These are phyloP conservation scores for Drosophila kanekoi DNA, from an alignment of 2,888 invertebrate species.

Conservation along the genomic window DNA sequence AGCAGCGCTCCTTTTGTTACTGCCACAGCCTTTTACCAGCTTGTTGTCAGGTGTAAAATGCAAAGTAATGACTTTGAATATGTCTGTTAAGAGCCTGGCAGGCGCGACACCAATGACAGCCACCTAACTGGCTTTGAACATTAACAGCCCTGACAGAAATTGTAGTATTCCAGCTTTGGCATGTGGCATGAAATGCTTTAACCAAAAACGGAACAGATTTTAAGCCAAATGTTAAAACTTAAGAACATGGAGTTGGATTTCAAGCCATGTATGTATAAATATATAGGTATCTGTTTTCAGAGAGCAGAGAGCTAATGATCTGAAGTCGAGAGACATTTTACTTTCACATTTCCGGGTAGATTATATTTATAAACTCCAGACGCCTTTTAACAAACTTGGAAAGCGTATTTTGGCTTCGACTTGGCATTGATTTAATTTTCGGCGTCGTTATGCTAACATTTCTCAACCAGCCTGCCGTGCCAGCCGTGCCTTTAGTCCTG, in stretches of 20 bases:
- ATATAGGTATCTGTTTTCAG: neutral
- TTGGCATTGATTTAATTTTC: neutral
- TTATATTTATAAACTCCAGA: no score
- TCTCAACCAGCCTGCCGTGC: conserved; percentile 16
- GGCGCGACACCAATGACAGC: conserved; percentile 31
- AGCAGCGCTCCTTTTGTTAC: conserved; percentile 36
- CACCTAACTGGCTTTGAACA: conserved; percentile 15
- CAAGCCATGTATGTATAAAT: neutral
- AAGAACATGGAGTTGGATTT: no score
- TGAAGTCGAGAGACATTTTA: no score
- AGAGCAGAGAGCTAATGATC: no score
- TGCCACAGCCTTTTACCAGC: conserved; percentile 27
- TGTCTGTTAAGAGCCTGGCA: conserved; percentile 64
- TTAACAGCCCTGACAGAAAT: conserved; percentile 10
- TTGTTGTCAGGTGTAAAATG: conserved; percentile 76
- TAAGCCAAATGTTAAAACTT: neutral
- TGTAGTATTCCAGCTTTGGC: conserved; percentile 11
- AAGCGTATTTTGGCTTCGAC: conserved; percentile 26
- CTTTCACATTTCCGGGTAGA: no score
- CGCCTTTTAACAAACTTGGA: neutral
- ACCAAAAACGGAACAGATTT: neutral
- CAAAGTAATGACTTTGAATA: conserved; percentile 76
- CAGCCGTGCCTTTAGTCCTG: conserved; percentile 38
- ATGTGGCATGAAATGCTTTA: conserved; percentile 3
- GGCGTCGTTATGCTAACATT: conserved; percentile 27